Evolutionary conservation across 2,888 invertebrate genomes (phyloP), one percentile per base, ranked within the genome.

Genomic region (Microplitis manilae): DNA sequence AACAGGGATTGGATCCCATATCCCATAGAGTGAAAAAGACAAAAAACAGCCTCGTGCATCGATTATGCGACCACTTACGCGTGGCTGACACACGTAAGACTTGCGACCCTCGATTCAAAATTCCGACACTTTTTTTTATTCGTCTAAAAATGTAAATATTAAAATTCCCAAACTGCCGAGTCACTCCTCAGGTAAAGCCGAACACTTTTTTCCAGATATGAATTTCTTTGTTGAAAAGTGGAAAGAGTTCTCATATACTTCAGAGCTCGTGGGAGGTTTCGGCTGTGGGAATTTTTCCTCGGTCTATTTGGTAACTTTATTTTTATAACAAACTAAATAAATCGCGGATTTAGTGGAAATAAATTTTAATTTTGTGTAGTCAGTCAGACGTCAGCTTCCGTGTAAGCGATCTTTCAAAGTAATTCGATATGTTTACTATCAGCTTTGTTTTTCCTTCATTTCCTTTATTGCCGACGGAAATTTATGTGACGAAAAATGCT

Each of bases 21-120:
- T 17, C 4, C 40, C 13, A 41, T 17, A 68, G 13, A 39, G 17
- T 9, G 8, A 41, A 62, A 50, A 64, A 70, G 50, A 64, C 13
- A 62, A 60, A 6, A 64, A 38, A 20, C 68, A 77, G 85, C 85
- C 87, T 86, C 87, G 87, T 87, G 89, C 86, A 87, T 88, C 87
- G 83, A 89, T 88, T 89, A 87, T 87, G 86, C 85, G 87, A 86
- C 87, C 87, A 85, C 86, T 85, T 85, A 80, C 89, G 89, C 89
- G 89, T 89, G 89, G 87, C 89, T 83, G 89, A 87, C 89, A 89
- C 89, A 89, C 89, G 89, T 88, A 83, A 82, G 85, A 81, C 86
- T 67, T 82, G 84, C 84, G 82, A 83, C 82, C 71, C 71, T 65
- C 75, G 64, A 30, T 30, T 61, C 50, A 60, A 38, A 61, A 62